Evolutionary conservation across 1,140 invertebrate species (phyloP).

Genomic region (Manduca sexta): DNA sequence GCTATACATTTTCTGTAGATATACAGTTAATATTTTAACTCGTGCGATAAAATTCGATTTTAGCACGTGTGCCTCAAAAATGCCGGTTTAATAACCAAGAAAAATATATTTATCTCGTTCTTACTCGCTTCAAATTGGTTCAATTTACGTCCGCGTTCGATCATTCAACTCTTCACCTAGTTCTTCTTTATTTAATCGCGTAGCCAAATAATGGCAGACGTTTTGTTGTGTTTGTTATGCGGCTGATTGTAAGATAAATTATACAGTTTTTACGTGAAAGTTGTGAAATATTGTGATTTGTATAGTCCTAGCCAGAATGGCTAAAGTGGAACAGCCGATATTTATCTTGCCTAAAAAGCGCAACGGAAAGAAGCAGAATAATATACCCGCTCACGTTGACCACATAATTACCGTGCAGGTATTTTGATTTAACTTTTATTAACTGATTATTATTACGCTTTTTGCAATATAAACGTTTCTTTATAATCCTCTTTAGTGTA

Average conservation of each 20-base stretch:
- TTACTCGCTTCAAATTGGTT: background rate
- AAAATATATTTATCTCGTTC: background rate
- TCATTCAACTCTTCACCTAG: background rate
- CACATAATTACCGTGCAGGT: constrained; percentile 77
- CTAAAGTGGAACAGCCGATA: constrained; percentile 73
- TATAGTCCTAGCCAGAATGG: constrained; percentile 29
- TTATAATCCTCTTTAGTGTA: too few species aligned
- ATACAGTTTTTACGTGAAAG: too few species aligned
- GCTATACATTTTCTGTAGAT: too few species aligned
- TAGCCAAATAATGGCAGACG: background rate
- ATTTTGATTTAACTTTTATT: constrained; percentile 1
- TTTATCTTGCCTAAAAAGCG: constrained; percentile 76
- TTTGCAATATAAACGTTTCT: background rate
- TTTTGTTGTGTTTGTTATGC: background rate
- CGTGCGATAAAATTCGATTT: too few species aligned
- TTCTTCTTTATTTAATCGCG: background rate
- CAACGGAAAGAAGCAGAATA: constrained; percentile 72
- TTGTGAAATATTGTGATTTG: too few species aligned
- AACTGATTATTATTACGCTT: background rate
- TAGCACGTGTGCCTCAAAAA: too few species aligned
- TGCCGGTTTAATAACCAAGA: too few species aligned
- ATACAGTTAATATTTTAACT: too few species aligned
- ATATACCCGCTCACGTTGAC: constrained; percentile 73
- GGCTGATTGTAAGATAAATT: background rate
- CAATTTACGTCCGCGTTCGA: too few species aligned